A percentile compares a stretch with the other conserved stretches of the same genome.
These are phyloP conservation scores for Drosophila eugracilis DNA, from an alignment of 1,140 invertebrate species.

Conservation along the genomic window DNA sequence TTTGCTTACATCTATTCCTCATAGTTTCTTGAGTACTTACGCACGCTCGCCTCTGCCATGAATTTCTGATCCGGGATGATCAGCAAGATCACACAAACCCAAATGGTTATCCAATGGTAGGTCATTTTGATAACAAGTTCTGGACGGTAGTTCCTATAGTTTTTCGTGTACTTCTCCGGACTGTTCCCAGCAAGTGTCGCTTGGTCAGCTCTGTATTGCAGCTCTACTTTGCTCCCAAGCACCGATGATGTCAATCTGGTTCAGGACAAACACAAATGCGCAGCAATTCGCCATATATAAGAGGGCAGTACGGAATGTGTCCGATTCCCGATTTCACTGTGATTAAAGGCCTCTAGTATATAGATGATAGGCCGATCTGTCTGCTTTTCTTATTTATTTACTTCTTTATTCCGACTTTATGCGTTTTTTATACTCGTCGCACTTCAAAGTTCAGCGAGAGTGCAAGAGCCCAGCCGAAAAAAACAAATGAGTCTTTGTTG, in stretches of 20 bases:
- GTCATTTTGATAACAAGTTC: conserved; percentile 41
- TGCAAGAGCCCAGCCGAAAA: conserved; percentile 38
- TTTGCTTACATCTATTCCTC: too few relatives aligned
- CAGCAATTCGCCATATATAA: conserved; percentile 68
- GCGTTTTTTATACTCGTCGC: conserved; percentile 55
- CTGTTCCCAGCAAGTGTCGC: too few relatives aligned
- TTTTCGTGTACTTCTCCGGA: too few relatives aligned
- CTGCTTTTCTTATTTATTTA: conserved; percentile 21
- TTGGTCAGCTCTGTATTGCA: conserved; percentile 62
- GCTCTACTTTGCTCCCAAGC: conserved; percentile 42
- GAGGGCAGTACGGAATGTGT: conserved; percentile 26
- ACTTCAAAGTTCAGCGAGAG: conserved; percentile 47
- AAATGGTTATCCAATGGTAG: conserved; percentile 4
- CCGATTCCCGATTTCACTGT: conserved; percentile 30
- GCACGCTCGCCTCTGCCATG: conserved; percentile 34
- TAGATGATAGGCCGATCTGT: conserved; percentile 34
- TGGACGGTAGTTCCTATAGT: not conserved
- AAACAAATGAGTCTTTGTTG: conserved; percentile 16
- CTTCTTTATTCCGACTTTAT: conserved; percentile 42
- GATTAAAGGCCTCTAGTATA: conserved; percentile 53
- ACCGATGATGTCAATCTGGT: conserved; percentile 47
- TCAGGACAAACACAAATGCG: conserved; percentile 63
- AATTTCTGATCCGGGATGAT: conserved; percentile 32
- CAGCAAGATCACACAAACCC: conserved; percentile 43
- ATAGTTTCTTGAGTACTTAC: conserved; percentile 51